Percentiles rank a stretch among this genome's conserved stretches.
These are phyloP conservation scores for Collichthys lucidus DNA, from an alignment of 2,113 vertebrate genomes.

Conservation along the genomic window DNA sequence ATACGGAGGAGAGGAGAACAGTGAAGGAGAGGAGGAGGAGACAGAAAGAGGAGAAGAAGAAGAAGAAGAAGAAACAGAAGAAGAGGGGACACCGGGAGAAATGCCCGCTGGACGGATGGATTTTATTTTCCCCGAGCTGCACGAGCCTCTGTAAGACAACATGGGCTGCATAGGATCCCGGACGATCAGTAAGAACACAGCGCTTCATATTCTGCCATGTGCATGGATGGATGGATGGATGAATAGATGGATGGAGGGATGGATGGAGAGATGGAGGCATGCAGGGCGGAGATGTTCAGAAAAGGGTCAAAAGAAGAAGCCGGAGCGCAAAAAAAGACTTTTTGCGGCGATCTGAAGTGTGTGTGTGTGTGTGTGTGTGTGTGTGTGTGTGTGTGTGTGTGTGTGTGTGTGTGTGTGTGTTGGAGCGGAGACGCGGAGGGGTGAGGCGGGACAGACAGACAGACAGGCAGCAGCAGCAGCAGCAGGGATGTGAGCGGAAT, in stretches of 20 bases:
- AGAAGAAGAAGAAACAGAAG: background rate
- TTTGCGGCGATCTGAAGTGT: background rate
- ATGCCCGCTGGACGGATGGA: slow-evolving; percentile 81
- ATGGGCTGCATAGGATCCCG: slow-evolving; percentile 88
- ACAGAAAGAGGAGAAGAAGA: too few relatives aligned
- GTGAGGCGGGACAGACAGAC: slow-evolving; percentile 50
- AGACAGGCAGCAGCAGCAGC: background rate
- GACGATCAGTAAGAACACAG: slow-evolving; percentile 82
- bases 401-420: slow-evolving; percentile 30
- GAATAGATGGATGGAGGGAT: background rate
- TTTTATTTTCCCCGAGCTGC: slow-evolving; percentile 74
- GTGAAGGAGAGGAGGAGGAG: slow-evolving; percentile 40
- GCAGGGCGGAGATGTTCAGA: too few relatives aligned
- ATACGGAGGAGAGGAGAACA: slow-evolving; percentile 64
- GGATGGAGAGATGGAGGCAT: background rate
- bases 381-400: background rate
- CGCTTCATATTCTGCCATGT: slow-evolving; percentile 37
- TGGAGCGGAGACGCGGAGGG: background rate
- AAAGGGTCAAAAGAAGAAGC: slow-evolving; percentile 18
- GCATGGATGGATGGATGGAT: slow-evolving; percentile 18
- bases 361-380: too few relatives aligned
- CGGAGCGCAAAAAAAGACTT: background rate
- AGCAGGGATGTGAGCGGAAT: slow-evolving; percentile 64
- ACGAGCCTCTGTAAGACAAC: slow-evolving; percentile 80
- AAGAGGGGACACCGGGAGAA: slow-evolving; percentile 51